Percentiles rank a stretch among this genome's conserved stretches.
phyloP scores from a whole-genome alignment of 1,140 invertebrate genomes.

The Drosophila lowei region DNA sequence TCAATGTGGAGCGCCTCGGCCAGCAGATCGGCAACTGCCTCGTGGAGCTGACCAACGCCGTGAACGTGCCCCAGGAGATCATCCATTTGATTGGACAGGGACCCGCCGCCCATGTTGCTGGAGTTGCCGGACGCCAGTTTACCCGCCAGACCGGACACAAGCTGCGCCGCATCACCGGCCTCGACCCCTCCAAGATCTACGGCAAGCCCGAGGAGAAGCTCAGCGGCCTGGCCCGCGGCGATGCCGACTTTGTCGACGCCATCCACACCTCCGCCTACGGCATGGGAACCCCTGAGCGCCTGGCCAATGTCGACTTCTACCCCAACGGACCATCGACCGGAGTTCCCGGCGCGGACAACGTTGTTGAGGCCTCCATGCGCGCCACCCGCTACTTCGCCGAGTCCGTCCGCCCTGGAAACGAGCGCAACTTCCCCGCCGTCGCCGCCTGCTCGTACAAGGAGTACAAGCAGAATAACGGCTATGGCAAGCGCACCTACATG shows the following conservation, averaged over 20 bases:
- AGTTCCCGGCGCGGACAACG: conserved; percentile 84
- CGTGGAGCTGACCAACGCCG: conserved; percentile 62
- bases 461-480: conserved; percentile 73
- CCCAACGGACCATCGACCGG: conserved; percentile 86
- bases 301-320: conserved; percentile 91
- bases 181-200: conserved; percentile 89
- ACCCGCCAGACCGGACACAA: conserved; percentile 84
- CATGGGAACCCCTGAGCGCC: conserved; percentile 87
- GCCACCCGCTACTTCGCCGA: conserved; percentile 86
- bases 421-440: conserved; percentile 70
- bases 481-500: conserved; percentile 77
- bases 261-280: conserved; percentile 91
- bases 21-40: conserved; percentile 56
- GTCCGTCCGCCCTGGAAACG: conserved; percentile 84
- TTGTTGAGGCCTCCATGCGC: conserved; percentile 87
- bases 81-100: conserved; percentile 74
- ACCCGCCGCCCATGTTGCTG: conserved; percentile 84
- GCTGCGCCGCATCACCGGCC: conserved; percentile 86
- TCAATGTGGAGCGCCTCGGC: conserved; percentile 71
- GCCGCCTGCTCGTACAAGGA: conserved; percentile 69
- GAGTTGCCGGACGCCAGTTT: conserved; percentile 85
- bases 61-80: conserved; percentile 68
- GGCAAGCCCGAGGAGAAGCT: conserved; percentile 85
- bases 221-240: conserved; percentile 84
- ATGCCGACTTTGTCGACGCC: conserved; percentile 87